A percentile compares a stretch with the other conserved stretches of the same genome.
These are phyloP conservation scores for Aplysia californica DNA, from an alignment of 1,140 invertebrate species.

Conservation along the genomic window DNA sequence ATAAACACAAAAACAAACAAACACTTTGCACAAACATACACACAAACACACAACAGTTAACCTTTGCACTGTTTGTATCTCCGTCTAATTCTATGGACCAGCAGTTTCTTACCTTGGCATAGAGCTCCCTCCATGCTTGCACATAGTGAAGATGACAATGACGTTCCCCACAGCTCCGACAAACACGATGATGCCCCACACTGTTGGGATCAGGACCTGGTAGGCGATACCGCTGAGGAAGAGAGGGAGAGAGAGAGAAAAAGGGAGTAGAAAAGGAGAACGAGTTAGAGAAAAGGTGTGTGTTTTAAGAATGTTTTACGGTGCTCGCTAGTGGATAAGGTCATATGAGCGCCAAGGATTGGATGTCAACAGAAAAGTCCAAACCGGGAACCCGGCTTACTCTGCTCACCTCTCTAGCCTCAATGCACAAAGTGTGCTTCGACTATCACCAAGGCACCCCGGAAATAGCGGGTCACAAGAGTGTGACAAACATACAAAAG, in stretches of 20 bases:
- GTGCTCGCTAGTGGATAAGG: too few species aligned
- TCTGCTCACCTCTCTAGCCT: too few species aligned
- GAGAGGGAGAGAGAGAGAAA: not conserved
- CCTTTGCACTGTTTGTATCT: not conserved
- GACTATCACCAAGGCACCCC: too few species aligned
- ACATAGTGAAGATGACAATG: conserved; percentile 83
- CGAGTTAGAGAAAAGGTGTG: not conserved
- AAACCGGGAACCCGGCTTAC: too few species aligned
- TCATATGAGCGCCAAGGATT: too few species aligned
- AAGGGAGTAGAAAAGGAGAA: too few species aligned
- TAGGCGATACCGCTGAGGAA: not conserved
- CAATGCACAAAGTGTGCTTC: too few species aligned
- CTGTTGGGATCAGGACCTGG: conserved; percentile 77
- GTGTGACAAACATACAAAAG: too few species aligned
- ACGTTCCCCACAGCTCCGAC: conserved; percentile 89
- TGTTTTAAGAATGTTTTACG: not conserved
- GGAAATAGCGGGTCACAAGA: too few species aligned
- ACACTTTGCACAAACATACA: too few species aligned
- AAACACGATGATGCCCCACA: conserved; percentile 88
- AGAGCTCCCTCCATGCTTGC: conserved; percentile 82
- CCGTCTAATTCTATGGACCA: not conserved
- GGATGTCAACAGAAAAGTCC: too few species aligned
- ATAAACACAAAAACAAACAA: too few species aligned
- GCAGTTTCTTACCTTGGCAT: conserved; percentile 11
- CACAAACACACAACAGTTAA: not conserved